Conservation (phyloP, 2,113 vertebrate species). For the Sporophila hypoxantha region DNA sequence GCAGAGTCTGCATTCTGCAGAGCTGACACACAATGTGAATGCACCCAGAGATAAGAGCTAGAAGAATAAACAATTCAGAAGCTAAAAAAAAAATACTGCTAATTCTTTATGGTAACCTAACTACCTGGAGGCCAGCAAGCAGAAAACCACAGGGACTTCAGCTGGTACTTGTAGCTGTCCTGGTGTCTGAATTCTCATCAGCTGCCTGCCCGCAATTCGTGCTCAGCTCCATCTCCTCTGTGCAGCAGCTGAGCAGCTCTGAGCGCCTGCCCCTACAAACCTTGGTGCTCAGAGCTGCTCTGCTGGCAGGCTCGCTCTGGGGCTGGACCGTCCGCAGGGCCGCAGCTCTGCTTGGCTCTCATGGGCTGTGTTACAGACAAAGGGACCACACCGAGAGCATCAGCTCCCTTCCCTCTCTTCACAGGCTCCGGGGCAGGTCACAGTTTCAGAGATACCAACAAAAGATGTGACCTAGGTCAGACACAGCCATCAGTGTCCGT, state of each 20-base stretch:
- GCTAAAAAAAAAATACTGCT: not conserved
- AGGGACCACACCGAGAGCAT: not conserved
- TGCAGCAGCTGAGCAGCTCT: not conserved
- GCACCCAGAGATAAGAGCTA: not conserved
- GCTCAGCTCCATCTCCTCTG: not conserved
- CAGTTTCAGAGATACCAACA: not conserved
- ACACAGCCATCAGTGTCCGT: accelerated
- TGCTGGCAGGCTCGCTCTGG: not conserved
- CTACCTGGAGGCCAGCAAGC: not conserved
- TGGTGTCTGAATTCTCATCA: not conserved
- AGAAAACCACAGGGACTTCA: not conserved
- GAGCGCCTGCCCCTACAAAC: not conserved
- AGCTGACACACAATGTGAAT: not conserved
- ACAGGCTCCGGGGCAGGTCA: not conserved
- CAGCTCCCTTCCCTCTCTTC: not conserved
- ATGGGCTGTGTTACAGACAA: not conserved
- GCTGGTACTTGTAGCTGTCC: not conserved
- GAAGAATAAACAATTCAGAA: not conserved
- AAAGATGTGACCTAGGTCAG: not conserved
- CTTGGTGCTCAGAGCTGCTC: not conserved
- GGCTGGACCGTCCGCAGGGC: accelerated
- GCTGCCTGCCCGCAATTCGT: accelerated
- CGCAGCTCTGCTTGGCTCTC: not conserved
- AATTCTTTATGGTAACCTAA: not conserved
- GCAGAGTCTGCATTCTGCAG: not conserved